Percentiles rank a stretch among this genome's conserved stretches.
Conservation (phyloP, 2,888 invertebrate genomes). For the Habrosyne pyritoides region DNA sequence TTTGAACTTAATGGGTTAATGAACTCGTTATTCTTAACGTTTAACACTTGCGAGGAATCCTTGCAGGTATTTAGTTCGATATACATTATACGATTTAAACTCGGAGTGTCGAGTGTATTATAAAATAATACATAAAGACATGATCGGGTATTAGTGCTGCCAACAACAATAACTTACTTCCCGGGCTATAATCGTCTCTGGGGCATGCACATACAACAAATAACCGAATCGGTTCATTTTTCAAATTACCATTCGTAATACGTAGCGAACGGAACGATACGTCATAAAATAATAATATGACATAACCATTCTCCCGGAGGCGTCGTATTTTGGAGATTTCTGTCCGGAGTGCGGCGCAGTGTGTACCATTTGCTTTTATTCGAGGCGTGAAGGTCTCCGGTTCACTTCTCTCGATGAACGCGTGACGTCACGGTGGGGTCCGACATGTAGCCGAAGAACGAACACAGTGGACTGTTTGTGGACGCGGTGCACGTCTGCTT, state of each 20-base stretch:
- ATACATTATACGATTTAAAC: no score
- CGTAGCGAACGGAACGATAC: background rate
- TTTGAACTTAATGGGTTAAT: background rate
- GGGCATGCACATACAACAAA: background rate
- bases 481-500: slow-evolving; percentile 6
- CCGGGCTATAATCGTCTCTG: background rate
- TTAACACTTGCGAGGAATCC: background rate
- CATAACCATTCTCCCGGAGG: background rate
- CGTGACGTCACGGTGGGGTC: background rate
- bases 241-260: background rate
- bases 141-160: background rate
- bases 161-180: background rate
- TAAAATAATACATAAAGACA: background rate
- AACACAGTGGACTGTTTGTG: background rate
- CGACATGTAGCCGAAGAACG: background rate
- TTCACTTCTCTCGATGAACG: background rate
- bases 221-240: background rate
- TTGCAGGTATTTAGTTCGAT: no score
- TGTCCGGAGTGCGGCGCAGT: background rate
- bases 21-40: background rate
- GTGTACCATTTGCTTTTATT: background rate
- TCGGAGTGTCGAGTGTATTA: no score
- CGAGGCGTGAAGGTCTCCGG: background rate
- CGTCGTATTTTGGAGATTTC: background rate
- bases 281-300: background rate